These are phyloP conservation scores for Leptodactylus fallax DNA, from an alignment of 2,797 vertebrate genomes.

Conservation along the genomic window DNA sequence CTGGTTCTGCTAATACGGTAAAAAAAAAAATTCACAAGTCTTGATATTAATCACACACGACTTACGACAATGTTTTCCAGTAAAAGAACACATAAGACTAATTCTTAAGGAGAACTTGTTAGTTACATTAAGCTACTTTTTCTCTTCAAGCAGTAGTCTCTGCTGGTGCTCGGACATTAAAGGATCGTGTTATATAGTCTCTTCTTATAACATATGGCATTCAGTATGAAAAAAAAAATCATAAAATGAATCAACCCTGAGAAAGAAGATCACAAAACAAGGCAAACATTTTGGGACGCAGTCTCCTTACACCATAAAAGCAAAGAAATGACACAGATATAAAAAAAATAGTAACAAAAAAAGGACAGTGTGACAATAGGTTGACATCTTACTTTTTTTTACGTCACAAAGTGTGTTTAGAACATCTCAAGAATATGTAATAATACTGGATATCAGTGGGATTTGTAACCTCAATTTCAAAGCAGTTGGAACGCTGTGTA, in stretches of 20 bases:
- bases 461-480: too few species aligned
- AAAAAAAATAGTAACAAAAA: not conserved
- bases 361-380: not conserved
- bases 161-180: not conserved
- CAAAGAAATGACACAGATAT: not conserved
- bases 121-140: not conserved
- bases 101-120: not conserved
- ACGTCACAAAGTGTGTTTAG: too few species aligned
- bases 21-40: not conserved
- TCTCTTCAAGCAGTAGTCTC: too few species aligned
- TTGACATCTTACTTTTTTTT: too few species aligned
- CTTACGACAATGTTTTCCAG: not conserved
- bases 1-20: too few species aligned
- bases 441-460: not conserved
- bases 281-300: not conserved
- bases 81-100: not conserved
- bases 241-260: not conserved
- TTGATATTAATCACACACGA: not conserved
- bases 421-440: not conserved
- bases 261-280: not conserved
- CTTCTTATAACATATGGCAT: not conserved
- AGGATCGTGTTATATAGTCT: not conserved
- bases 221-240: slow-evolving; percentile 17
- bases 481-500: too few species aligned
- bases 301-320: not conserved